Percentiles rank a stretch among this genome's conserved stretches.
These are phyloP conservation scores for Onchidella celtica DNA, from an alignment of 2,888 invertebrate genomes.

Conservation along the genomic window DNA sequence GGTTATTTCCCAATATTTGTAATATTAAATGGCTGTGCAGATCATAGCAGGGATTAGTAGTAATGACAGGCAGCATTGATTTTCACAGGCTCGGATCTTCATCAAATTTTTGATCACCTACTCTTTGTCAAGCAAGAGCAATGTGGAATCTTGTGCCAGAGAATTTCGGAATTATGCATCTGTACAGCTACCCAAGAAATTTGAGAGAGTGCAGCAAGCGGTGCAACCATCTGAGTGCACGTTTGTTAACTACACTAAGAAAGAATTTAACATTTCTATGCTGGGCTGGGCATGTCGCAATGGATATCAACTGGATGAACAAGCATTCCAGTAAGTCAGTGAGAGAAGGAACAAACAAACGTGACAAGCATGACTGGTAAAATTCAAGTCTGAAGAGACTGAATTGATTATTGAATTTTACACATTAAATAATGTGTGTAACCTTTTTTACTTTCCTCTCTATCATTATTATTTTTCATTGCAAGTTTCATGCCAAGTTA, in stretches of 20 bases:
- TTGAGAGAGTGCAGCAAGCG: constrained; percentile 39
- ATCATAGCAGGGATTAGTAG: no score
- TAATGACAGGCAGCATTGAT: no score
- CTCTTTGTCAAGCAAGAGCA: constrained; percentile 11
- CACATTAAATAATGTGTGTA: no score
- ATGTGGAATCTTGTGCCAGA: constrained; percentile 50
- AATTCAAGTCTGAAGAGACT: no score
- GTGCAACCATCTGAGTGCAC: constrained; percentile 39
- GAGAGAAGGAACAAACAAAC: no score
- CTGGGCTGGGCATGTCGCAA: constrained; percentile 51
- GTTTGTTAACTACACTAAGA: constrained; percentile 41
- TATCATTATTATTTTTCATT: no score
- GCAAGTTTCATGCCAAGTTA: no score
- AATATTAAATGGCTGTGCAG: no score
- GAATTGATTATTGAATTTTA: no score
- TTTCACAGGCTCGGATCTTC: constrained; percentile 52
- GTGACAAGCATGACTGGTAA: no score
- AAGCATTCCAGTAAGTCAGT: constrained; percentile 29
- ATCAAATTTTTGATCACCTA: constrained; percentile 50
- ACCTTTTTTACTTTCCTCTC: no score
- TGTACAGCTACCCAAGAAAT: constrained; percentile 36
- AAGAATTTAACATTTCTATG: constrained; percentile 39
- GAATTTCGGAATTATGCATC: constrained; percentile 41
- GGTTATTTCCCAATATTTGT: no score
- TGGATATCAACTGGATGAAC: constrained; percentile 43